phyloP scores from a whole-genome alignment of 2,888 invertebrate genomes.

The Hipparchia sbordonii region DNA sequence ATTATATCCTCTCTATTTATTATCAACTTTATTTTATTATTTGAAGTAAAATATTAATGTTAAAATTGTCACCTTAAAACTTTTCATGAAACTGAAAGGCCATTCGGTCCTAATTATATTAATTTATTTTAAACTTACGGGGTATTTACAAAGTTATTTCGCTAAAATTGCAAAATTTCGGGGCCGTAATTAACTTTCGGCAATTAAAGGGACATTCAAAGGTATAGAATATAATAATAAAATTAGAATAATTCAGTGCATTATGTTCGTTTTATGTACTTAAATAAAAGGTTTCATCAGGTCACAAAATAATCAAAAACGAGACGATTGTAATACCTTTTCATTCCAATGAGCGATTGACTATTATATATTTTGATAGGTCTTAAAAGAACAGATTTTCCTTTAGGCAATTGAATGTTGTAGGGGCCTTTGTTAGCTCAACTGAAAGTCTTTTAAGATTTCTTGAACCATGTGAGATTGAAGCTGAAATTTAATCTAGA shows the following conservation, averaged over 20 bases:
- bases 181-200: slow-evolving; percentile 34
- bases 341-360: neutral
- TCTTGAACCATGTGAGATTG: neutral
- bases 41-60: neutral
- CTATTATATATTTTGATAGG: neutral
- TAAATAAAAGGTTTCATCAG: too few relatives aligned
- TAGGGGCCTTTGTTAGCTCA: neutral
- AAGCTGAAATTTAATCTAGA: too few relatives aligned
- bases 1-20: too few relatives aligned
- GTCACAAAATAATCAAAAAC: too few relatives aligned
- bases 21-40: too few relatives aligned
- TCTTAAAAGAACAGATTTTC: neutral
- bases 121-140: slow-evolving; percentile 35
- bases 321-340: neutral
- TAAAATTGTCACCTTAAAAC: slow-evolving; percentile 29
- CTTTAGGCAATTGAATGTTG: neutral
- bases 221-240: too few relatives aligned
- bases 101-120: slow-evolving; percentile 36
- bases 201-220: too few relatives aligned
- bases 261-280: too few relatives aligned
- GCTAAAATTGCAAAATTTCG: slow-evolving; percentile 35
- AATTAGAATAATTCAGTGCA: too few relatives aligned
- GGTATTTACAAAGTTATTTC: slow-evolving; percentile 38
- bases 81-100: slow-evolving; percentile 36
- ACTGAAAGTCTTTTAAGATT: neutral